These are phyloP conservation scores for Tichodroma muraria DNA, from an alignment of 2,113 vertebrate genomes.

Conservation along the genomic window DNA sequence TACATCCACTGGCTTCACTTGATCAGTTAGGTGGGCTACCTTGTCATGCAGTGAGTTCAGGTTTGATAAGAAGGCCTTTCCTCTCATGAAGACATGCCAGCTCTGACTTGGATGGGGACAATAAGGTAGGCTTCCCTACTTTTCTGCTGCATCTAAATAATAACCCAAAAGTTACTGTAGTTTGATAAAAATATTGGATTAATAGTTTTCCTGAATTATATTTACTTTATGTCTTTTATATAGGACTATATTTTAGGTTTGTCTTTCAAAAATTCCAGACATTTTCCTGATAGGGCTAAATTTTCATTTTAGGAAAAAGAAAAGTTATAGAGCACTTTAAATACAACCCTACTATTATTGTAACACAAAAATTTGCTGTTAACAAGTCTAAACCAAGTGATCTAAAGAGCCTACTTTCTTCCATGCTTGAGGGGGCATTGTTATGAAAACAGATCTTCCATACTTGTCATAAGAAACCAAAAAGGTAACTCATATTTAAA, in stretches of 20 bases:
- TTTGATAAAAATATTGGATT: neutral
- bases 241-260: neutral
- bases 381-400: neutral
- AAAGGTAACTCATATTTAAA: neutral
- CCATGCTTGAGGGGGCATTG: accelerated
- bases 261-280: neutral
- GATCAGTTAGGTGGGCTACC: neutral
- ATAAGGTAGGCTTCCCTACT: neutral
- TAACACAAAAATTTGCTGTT: neutral
- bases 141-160: neutral
- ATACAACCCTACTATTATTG: neutral
- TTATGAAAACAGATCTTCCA: neutral
- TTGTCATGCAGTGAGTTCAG: neutral
- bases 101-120: neutral
- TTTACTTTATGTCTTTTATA: neutral
- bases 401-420: neutral
- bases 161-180: neutral
- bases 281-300: neutral
- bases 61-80: neutral
- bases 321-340: neutral
- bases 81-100: neutral
- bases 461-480: neutral
- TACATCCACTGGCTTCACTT: neutral
- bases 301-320: neutral
- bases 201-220: neutral